Evolutionary conservation across 2,113 vertebrate genomes (phyloP), one percentile per base, ranked within the genome.

Genomic region (Eolophus roseicapilla): DNA sequence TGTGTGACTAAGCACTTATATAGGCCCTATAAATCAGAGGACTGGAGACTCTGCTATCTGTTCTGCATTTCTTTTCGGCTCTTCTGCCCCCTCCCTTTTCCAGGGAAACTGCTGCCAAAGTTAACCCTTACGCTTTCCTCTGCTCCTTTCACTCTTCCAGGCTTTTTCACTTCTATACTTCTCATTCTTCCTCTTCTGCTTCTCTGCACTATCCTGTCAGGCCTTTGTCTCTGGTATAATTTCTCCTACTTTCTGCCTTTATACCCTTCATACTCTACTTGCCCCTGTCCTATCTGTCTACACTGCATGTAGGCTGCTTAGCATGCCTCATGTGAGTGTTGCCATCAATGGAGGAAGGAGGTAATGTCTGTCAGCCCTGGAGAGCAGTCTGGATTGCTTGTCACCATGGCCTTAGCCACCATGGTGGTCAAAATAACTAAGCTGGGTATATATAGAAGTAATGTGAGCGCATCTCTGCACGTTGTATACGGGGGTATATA

Each of bases 321-420:
- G 50, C 55, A 25, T 29, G 18, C 46, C 47, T 68, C 15, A 28
- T n/a, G 52, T 50, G 68, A 63, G 21, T 14, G 21, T 62, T 87
- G 24, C 31, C 3, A 4, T 39, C 2, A 1, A 28, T 0, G 2
- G 24, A 71, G 55, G 53, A 74, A 74, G 37, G 10, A 57, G 6
- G 10, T 24, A 41, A 46, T 28, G 47, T 59, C 47, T 68, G 62
- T 44, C 57, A 57, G 41, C 18, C 50, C 52, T 29, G 29, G 15
- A 70, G 25, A 62, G 29, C 57, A 67, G 13, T 63, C 59, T 65
- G 44, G 24, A n/a, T 59, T 60, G 14, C 50, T 55, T 1, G 0
- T 44, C 39, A 33, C 17, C 21, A 83, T 53, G 49, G 23, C 31
- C 31, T 47, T 64, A 64, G n/a, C 17, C 53, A 44, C 63, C 7